Evolutionary conservation across 2,113 vertebrate species (phyloP).

Genomic region (Rutilus rutilus): DNA sequence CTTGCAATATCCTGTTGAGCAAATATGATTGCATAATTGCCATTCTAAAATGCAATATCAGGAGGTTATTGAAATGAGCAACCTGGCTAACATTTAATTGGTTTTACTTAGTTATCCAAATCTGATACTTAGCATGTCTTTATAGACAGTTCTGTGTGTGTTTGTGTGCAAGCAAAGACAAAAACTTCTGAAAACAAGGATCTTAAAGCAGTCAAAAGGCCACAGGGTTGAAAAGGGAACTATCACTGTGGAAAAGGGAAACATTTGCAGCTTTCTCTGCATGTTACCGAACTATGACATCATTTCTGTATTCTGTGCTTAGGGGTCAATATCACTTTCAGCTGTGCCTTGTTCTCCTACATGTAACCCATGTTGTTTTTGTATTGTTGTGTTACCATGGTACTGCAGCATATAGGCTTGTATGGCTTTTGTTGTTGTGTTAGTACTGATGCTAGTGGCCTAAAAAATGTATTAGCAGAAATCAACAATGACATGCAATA

Average conservation of each 20-base stretch:
- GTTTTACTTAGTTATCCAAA: slow-evolving; percentile 48
- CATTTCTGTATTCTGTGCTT: slow-evolving; percentile 6
- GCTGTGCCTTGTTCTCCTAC: background rate
- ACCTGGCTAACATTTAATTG: slow-evolving; percentile 66
- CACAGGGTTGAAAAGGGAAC: background rate
- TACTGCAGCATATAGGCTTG: background rate
- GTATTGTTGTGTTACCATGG: slow-evolving; percentile 24
- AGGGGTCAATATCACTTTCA: slow-evolving; percentile 29
- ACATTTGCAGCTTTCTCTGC: slow-evolving; percentile 13
- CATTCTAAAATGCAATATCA: slow-evolving; percentile 69
- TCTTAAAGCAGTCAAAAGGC: background rate
- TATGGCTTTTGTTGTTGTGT: background rate
- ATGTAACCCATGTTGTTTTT: slow-evolving; percentile 28
- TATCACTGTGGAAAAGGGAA: slow-evolving; percentile 10
- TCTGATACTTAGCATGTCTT: slow-evolving; percentile 59
- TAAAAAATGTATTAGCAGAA: background rate
- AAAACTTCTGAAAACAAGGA: background rate
- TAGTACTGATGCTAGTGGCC: background rate
- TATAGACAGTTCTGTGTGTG: slow-evolving; percentile 55
- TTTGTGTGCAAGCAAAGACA: background rate
- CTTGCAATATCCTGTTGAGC: slow-evolving; percentile 68
- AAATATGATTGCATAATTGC: slow-evolving; percentile 69
- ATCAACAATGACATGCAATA: background rate
- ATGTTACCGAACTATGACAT: slow-evolving; percentile 5
- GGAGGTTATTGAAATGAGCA: slow-evolving; percentile 56